Conservation (phyloP, 2,113 vertebrate species). For the Cygnus atratus region DNA sequence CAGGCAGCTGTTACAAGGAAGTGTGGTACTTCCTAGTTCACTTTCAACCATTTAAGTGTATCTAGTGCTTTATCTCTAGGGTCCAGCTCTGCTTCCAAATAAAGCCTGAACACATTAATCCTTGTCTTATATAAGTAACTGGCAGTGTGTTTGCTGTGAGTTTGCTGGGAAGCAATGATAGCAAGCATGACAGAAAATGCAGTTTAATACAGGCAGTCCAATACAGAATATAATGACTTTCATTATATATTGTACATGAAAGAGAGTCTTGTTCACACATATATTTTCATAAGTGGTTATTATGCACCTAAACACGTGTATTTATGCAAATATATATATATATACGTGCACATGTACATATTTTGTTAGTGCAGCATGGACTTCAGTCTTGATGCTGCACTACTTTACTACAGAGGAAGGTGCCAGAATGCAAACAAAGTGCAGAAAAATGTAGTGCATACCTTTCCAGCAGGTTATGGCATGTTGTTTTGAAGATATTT, state of each 20-base stretch:
- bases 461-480: not conserved
- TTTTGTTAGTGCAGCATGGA: not conserved
- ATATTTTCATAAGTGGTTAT: not conserved
- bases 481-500: not conserved
- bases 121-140: not conserved
- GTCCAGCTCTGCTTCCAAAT: not conserved
- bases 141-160: not conserved
- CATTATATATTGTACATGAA: not conserved
- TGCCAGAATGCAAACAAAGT: not conserved
- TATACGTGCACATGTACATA: accelerated
- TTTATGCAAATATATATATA: not conserved
- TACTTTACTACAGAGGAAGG: not conserved
- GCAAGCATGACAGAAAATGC: not conserved
- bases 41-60: not conserved
- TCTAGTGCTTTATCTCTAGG: not conserved
- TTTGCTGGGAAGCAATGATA: not conserved
- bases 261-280: not conserved
- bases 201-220: not conserved
- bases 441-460: not conserved
- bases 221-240: not conserved
- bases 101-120: not conserved
- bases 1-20: not conserved
- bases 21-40: not conserved
- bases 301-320: not conserved
- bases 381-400: not conserved